These are phyloP conservation scores for Lichenostomus cassidix DNA, from an alignment of 2,113 vertebrate genomes.

Conservation along the genomic window DNA sequence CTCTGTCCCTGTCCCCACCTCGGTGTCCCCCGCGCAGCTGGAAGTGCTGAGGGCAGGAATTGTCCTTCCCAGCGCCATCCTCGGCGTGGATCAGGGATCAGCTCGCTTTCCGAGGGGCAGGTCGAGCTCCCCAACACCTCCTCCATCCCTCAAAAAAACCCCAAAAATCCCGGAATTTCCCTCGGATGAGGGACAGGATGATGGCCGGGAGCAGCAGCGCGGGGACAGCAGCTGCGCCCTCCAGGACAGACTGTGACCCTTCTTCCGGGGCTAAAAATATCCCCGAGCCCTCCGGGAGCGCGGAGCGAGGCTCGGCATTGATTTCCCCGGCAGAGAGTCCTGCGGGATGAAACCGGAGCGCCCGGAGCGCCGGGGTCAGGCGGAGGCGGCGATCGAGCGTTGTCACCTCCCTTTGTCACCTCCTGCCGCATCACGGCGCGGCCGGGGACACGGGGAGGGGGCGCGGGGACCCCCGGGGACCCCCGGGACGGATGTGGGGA, in stretches of 20 bases:
- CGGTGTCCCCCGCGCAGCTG: background rate
- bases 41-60: background rate
- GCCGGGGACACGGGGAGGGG: background rate
- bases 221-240: background rate
- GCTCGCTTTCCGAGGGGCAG: background rate
- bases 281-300: background rate
- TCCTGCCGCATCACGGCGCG: background rate
- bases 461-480: background rate
- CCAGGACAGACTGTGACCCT: background rate
- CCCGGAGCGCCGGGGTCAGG: background rate
- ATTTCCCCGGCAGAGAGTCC: background rate
- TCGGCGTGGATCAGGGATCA: background rate
- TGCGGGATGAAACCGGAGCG: constrained; percentile 19
- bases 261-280: constrained; percentile 12
- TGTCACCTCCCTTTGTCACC: too few relatives aligned
- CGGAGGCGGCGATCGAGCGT: background rate
- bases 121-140: background rate
- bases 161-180: background rate
- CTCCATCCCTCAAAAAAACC: background rate
- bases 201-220: background rate
- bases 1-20: too few relatives aligned
- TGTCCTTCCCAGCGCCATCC: fast-evolving
- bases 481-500: background rate
- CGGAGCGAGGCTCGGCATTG: background rate
- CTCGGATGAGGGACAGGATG: fast-evolving